These are phyloP conservation scores for Mallotus villosus DNA, from an alignment of 2,797 vertebrate species.

Conservation along the genomic window DNA sequence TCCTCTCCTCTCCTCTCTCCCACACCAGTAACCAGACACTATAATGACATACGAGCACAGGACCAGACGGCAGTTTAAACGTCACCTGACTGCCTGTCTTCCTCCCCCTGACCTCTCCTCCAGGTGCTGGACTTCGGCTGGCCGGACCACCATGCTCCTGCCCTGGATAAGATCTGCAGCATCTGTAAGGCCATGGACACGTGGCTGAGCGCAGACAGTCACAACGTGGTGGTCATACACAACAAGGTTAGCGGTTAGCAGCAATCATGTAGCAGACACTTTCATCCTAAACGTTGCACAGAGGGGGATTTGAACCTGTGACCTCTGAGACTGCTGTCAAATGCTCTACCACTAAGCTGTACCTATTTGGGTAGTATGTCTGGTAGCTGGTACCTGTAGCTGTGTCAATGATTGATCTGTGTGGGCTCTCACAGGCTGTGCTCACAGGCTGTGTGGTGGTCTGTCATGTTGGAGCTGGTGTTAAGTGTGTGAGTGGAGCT, in stretches of 20 bases:
- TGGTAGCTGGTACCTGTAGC: too few relatives aligned
- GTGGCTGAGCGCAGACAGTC: slow-evolving; percentile 87
- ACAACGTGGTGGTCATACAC: slow-evolving; percentile 94
- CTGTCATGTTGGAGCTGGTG: not conserved
- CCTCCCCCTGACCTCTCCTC: not conserved
- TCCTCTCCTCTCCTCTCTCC: not conserved
- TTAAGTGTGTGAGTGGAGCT: not conserved
- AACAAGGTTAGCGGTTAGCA: too few relatives aligned
- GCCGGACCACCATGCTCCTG: slow-evolving; percentile 94
- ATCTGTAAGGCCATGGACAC: slow-evolving; percentile 99
- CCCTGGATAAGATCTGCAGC: slow-evolving; percentile 97
- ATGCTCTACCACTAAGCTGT: too few relatives aligned
- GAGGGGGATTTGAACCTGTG: too few relatives aligned
- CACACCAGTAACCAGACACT: not conserved
- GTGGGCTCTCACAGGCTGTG: not conserved
- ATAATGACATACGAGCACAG: not conserved
- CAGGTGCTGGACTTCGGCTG: slow-evolving; percentile 97
- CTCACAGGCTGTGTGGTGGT: not conserved
- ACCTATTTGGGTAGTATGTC: too few relatives aligned
- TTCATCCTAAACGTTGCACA: too few relatives aligned
- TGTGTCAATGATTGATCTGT: not conserved
- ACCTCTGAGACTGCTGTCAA: too few relatives aligned
- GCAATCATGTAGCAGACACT: too few relatives aligned
- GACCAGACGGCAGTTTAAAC: not conserved
- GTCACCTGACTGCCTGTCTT: not conserved